phyloP scores from a whole-genome alignment of 2,888 invertebrate species.

The Desoria tigrina region DNA sequence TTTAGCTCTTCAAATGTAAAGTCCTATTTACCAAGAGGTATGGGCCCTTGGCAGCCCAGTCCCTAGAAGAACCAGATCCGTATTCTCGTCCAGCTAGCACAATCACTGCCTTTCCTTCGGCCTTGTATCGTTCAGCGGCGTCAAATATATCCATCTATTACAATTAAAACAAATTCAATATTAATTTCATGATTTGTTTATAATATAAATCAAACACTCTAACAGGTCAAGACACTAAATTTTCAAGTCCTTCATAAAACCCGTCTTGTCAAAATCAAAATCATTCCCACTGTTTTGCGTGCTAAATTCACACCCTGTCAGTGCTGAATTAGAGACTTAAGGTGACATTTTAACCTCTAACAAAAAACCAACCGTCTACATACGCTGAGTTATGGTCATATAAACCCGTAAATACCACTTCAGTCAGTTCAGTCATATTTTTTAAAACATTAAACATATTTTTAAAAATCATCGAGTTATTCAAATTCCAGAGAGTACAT shows the following conservation, averaged over 20 bases:
- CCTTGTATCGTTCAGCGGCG: conserved; percentile 82
- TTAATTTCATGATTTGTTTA: not conserved
- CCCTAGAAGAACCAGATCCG: conserved; percentile 94
- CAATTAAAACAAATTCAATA: not conserved
- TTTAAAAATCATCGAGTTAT: no score
- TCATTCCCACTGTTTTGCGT: no score
- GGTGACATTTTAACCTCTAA: no score
- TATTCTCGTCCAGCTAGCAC: conserved; percentile 95
- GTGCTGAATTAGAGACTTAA: no score
- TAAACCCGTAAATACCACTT: no score
- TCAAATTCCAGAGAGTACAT: no score
- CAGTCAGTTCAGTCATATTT: no score
- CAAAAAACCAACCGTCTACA: no score
- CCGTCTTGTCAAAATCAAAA: not conserved
- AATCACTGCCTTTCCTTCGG: conserved; percentile 75
- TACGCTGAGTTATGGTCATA: no score
- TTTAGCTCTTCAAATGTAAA: not conserved
- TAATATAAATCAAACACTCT: not conserved
- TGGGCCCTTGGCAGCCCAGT: conserved; percentile 99
- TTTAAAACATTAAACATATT: no score
- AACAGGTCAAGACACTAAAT: not conserved
- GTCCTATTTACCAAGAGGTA: conserved; percentile 72
- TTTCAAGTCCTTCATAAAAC: no score
- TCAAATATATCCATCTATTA: conserved; percentile 86
- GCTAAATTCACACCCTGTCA: no score